Percentiles rank a stretch among this genome's conserved stretches.
Evolutionary conservation across 2,113 vertebrate species (phyloP).

Genomic region (Amphiprion percula): DNA sequence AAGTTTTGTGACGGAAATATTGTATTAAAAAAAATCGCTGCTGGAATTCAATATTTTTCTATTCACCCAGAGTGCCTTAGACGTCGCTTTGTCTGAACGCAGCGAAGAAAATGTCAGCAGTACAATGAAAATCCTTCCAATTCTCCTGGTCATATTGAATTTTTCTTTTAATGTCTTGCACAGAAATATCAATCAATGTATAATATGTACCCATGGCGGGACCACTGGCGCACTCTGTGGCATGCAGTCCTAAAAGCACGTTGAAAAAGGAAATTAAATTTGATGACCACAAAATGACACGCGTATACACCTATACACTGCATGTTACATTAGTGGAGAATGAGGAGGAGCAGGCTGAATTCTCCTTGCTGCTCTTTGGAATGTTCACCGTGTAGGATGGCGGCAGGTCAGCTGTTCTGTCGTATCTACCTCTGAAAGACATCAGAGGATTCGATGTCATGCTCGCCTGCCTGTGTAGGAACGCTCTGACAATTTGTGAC

Average conservation of each 20-base stretch:
- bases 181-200: no score
- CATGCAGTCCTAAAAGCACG: neutral
- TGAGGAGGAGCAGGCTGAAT: neutral
- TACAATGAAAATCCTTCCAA: no score
- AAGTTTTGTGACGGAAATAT: no score
- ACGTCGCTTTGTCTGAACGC: no score
- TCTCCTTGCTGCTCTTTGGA: neutral
- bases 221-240: no score
- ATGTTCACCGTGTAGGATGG: constrained; percentile 1
- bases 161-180: no score
- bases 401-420: constrained; percentile 23
- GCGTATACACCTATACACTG: neutral
- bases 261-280: neutral
- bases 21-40: no score
- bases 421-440: constrained; percentile 36
- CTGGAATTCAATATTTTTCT: no score
- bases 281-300: neutral
- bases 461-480: constrained; percentile 20
- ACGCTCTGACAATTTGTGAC: constrained; percentile 39
- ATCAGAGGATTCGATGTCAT: constrained; percentile 26
- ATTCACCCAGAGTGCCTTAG: no score
- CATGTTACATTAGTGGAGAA: neutral
- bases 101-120: no score
- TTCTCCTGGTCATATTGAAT: no score
- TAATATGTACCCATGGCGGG: no score